Evolutionary conservation across 1,140 invertebrate genomes (phyloP), one percentile per base, ranked within the genome.

Genomic region (Ostrea edulis): DNA sequence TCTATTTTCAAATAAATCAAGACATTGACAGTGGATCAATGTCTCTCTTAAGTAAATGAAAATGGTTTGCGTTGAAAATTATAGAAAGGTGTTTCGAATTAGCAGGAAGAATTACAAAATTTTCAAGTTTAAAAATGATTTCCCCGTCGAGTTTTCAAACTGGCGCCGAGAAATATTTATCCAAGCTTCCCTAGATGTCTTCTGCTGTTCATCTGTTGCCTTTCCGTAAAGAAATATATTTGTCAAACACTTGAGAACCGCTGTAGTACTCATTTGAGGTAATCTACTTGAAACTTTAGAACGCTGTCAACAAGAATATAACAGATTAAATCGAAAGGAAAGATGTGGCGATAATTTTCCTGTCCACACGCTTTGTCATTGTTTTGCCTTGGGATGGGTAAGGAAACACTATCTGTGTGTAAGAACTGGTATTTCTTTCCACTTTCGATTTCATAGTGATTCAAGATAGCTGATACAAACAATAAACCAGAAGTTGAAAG

Each of bases 271-370:
- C 68, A 77, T 77, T 77, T 77, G 68, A 35, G 68, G 68, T 77
- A 77, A 77, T 77, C 68, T 29, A 77, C 68, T 77, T 77, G 68
- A 77, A 77, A 77, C 68, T 29, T 77, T 77, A 77, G 68, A 77
- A 77, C 29, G 68, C 25, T 77, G 68, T 77, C 68, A 77, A 77
- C 68, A 77, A 77, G n/a, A 77, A 77, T 77, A 77, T 77, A 77
- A 77, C 68, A 77, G 68, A 77, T 77, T 77, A 29, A 77, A 77
- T 77, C 68, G 68, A 77, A 77, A 77, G 68, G 68, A 77, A 77
- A 77, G 68, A 77, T 77, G 14, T 77, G 68, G 25, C 29, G 68
- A 77, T 77, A 77, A 77, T 29, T 77, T 77, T 77, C 65, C 68
- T 17, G 22, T 29, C 68, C 68, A 77, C 68, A 77, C 68, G 68